A percentile compares a stretch with the other conserved stretches of the same genome.
Evolutionary conservation across 2,888 invertebrate genomes (phyloP).

Genomic region (Drosophila kanekoi): DNA sequence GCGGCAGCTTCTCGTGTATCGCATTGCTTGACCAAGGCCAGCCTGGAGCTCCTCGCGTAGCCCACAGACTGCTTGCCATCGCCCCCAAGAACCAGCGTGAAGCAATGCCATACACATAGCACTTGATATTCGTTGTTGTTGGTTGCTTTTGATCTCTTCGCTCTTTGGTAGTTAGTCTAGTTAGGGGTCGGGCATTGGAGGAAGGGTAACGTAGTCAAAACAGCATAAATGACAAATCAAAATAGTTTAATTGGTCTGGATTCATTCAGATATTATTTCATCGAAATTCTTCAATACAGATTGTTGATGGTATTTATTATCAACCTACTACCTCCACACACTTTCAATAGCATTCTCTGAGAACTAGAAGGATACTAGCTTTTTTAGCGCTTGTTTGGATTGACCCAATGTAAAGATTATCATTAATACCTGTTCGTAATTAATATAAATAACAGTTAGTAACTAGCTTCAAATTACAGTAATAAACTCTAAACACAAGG

Average conservation of each 20-base stretch:
- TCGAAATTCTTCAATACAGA: neutral
- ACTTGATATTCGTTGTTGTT: slow-evolving; percentile 85
- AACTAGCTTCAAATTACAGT: neutral
- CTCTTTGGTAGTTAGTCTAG: slow-evolving; percentile 24
- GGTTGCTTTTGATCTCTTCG: slow-evolving; percentile 85
- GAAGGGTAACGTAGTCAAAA: too few species aligned
- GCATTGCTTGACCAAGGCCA: slow-evolving; percentile 61
- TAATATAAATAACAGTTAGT: too few species aligned
- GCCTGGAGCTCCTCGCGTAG: neutral
- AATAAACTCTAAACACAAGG: neutral
- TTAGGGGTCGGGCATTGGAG: neutral
- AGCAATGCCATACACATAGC: slow-evolving; percentile 76
- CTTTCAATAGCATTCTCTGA: neutral
- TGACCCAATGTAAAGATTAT: too few species aligned
- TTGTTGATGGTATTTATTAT: slow-evolving; percentile 24
- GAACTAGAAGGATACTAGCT: neutral
- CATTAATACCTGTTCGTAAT: too few species aligned
- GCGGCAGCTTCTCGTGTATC: slow-evolving; percentile 66
- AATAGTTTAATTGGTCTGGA: neutral
- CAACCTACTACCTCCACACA: slow-evolving; percentile 70
- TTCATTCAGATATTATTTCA: neutral
- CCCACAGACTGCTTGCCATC: slow-evolving; percentile 14
- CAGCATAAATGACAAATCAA: neutral
- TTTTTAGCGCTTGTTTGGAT: too few species aligned
- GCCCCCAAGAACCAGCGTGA: slow-evolving; percentile 18